These are phyloP conservation scores for Cantharis rustica DNA, from an alignment of 2,888 invertebrate genomes.

Conservation along the genomic window DNA sequence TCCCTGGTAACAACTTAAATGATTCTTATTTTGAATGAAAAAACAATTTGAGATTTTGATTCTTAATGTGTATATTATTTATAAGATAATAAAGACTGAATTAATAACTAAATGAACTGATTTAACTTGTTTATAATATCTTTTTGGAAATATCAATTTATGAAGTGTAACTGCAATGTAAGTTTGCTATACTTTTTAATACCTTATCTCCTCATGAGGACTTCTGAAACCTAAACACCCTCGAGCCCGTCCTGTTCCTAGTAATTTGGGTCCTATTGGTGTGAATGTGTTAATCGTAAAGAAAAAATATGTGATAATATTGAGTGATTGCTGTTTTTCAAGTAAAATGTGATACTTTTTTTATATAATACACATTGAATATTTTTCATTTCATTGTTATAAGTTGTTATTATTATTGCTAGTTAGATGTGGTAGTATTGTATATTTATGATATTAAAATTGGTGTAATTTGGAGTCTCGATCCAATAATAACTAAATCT, in stretches of 20 bases:
- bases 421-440: background rate
- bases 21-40: background rate
- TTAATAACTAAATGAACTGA: conserved; percentile 2
- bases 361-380: conserved; percentile 18
- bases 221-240: conserved; percentile 52
- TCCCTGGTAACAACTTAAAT: background rate
- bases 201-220: conserved; percentile 51
- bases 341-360: conserved; percentile 49
- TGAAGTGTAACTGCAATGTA: conserved; percentile 1
- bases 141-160: conserved; percentile 23
- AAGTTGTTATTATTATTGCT: background rate
- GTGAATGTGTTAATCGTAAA: conserved; percentile 27
- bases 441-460: background rate
- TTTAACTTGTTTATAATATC: conserved; percentile 6
- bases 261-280: conserved; percentile 31
- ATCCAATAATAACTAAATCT: background rate
- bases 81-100: background rate
- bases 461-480: background rate
- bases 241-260: conserved; percentile 35
- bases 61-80: background rate
- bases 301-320: conserved; percentile 50
- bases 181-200: conserved; percentile 26
- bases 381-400: background rate
- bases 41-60: background rate
- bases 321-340: conserved; percentile 50